A percentile compares a stretch with the other conserved stretches of the same genome.
Conservation (phyloP, 2,888 invertebrate genomes). For the Dolomedes plantarius region DNA sequence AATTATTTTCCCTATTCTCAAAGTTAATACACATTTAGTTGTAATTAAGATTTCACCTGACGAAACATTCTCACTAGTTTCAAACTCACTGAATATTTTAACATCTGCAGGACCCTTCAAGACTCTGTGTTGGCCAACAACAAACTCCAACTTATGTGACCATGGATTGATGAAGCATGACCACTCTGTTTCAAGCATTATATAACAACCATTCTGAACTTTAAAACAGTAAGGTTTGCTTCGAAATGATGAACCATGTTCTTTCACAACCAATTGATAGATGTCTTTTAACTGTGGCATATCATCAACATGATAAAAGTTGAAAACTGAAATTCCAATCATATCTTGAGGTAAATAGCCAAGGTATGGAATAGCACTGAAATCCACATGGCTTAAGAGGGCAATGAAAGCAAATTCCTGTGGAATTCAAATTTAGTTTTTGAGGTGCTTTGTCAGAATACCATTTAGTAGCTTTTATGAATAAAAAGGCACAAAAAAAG, state of each 20-base stretch:
- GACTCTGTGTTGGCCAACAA: conserved; percentile 89
- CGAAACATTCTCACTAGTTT: conserved; percentile 77
- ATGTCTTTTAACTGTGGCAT: conserved; percentile 86
- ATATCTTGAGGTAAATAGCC: conserved; percentile 95
- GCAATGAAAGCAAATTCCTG: too few relatives aligned
- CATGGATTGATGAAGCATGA: conserved; percentile 95
- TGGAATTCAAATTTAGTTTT: too few relatives aligned
- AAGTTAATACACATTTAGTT: too few relatives aligned
- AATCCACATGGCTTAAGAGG: too few relatives aligned
- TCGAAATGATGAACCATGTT: conserved; percentile 83
- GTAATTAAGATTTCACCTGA: conserved; percentile 83
- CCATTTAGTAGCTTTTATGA: too few relatives aligned
- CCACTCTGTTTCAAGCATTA: conserved; percentile 94
- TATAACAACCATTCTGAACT: conserved; percentile 88
- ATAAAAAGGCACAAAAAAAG: too few relatives aligned
- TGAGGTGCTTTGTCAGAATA: too few relatives aligned
- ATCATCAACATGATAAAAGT: conserved; percentile 93
- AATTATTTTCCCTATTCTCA: too few relatives aligned
- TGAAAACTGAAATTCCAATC: conserved; percentile 86
- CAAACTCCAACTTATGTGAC: conserved; percentile 91
- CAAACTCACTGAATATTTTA: conserved; percentile 83
- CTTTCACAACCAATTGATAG: conserved; percentile 88
- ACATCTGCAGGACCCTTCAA: conserved; percentile 86
- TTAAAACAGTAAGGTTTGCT: conserved; percentile 88
- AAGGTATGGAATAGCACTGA: conserved; percentile 86